A percentile compares a stretch with the other conserved stretches of the same genome.
Evolutionary conservation across 2,113 vertebrate species (phyloP).

Genomic region (Aphyosemion australe): DNA sequence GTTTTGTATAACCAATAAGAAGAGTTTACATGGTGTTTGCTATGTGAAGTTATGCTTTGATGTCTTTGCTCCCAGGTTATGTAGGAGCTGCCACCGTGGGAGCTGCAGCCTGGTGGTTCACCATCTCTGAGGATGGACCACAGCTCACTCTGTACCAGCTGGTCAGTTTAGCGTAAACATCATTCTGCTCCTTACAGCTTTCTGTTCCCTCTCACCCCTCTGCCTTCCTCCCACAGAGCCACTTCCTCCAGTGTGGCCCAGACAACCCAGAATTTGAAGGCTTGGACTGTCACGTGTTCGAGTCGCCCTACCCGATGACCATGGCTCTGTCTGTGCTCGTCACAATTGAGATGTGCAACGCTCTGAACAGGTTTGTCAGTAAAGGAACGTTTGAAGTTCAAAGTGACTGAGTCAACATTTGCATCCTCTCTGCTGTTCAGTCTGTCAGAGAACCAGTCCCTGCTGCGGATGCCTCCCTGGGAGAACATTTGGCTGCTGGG

Average conservation of each 20-base stretch:
- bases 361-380: conserved; percentile 92
- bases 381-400: neutral
- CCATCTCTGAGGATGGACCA: conserved; percentile 91
- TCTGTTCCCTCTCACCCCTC: neutral
- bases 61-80: conserved; percentile 82
- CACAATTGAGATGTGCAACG: conserved; percentile 99
- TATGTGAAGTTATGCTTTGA: conserved; percentile 1
- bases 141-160: conserved; percentile 93
- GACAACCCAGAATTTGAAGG: conserved; percentile 93
- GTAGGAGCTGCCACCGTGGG: conserved; percentile 97
- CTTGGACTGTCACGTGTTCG: conserved; percentile 91
- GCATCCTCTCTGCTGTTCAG: conserved; percentile 68
- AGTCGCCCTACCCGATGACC: conserved; percentile 98
- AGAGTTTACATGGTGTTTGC: too few relatives aligned
- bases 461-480: conserved; percentile 98
- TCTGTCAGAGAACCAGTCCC: conserved; percentile 96
- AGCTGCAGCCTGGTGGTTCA: conserved; percentile 98
- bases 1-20: neutral
- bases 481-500: conserved; percentile 98
- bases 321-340: conserved; percentile 98
- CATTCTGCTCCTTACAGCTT: neutral
- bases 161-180: conserved; percentile 72
- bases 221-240: conserved; percentile 79
- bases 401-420: neutral
- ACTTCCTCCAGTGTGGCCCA: conserved; percentile 93